phyloP scores from a whole-genome alignment of 2,888 invertebrate genomes.

The Noctua pronuba region DNA sequence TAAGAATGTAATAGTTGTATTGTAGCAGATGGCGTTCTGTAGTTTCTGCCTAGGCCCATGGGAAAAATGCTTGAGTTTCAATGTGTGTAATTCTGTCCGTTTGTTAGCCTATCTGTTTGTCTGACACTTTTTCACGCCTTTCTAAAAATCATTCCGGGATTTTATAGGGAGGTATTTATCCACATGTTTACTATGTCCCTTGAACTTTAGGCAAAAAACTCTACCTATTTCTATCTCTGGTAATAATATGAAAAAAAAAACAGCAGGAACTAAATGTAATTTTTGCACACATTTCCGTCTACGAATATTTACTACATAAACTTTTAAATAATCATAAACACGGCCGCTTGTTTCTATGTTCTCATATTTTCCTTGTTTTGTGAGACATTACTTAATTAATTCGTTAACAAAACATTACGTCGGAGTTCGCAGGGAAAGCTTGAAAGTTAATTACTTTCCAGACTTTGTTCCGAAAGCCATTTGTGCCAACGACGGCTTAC shows the following conservation, averaged over 20 bases:
- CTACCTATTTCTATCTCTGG: not conserved
- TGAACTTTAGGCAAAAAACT: too few relatives aligned
- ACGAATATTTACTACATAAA: not conserved
- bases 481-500: constrained; percentile 22
- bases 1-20: not conserved
- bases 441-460: constrained; percentile 49
- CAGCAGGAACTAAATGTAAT: not conserved
- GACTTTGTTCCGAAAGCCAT: constrained; percentile 34
- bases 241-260: not conserved
- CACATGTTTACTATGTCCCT: too few relatives aligned
- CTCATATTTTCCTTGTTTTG: constrained; percentile 26
- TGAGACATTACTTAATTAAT: constrained; percentile 43
- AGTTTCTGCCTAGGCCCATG: too few relatives aligned
- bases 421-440: constrained; percentile 18
- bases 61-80: too few relatives aligned
- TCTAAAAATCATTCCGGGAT: too few relatives aligned
- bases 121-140: too few relatives aligned
- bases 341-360: constrained; percentile 5
- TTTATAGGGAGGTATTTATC: too few relatives aligned
- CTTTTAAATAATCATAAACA: not conserved
- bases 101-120: too few relatives aligned
- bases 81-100: too few relatives aligned
- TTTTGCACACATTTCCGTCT: not conserved
- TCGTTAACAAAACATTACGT: constrained; percentile 34
- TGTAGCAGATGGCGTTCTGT: too few relatives aligned